A percentile compares a stretch with the other conserved stretches of the same genome.
These are phyloP conservation scores for Mimachlamys varia DNA, from an alignment of 2,888 invertebrate species.

Conservation along the genomic window DNA sequence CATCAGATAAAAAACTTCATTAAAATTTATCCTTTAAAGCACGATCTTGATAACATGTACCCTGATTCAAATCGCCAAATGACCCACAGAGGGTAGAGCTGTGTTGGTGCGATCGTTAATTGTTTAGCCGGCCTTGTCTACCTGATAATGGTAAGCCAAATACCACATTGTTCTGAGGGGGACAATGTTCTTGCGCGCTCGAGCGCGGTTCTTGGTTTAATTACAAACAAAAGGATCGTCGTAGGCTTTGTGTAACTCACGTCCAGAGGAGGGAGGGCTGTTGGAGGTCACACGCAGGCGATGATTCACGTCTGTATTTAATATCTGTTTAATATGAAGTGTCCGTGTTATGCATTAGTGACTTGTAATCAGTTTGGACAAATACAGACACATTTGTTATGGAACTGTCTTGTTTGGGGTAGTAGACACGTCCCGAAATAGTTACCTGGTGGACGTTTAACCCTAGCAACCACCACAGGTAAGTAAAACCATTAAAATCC, in stretches of 20 bases:
- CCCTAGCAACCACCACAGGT: not conserved
- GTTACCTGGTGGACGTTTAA: not conserved
- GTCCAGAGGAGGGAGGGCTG: not conserved
- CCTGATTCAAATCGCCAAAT: not conserved
- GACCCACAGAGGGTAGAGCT: not conserved
- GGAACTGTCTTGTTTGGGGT: not conserved
- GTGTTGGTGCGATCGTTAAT: not conserved
- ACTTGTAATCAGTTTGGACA: not conserved
- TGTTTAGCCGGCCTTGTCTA: not conserved
- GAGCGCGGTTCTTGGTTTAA: not conserved
- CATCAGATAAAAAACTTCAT: not conserved
- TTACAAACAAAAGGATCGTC: not conserved
- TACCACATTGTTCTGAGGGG: not conserved
- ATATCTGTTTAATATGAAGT: conserved; percentile 5
- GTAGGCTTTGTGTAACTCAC: not conserved
- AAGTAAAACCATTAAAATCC: not conserved
- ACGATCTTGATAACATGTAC: not conserved
- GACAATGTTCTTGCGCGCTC: not conserved
- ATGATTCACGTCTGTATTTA: not conserved
- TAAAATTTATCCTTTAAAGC: not conserved
- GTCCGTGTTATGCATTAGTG: not conserved
- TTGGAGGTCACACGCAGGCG: not conserved
- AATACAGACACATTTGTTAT: not conserved
- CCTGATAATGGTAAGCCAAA: not conserved
- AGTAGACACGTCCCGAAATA: not conserved